Base-by-base conservation (phyloP, 1,140 invertebrate genomes). In the Riptortus pedestris region DNA sequence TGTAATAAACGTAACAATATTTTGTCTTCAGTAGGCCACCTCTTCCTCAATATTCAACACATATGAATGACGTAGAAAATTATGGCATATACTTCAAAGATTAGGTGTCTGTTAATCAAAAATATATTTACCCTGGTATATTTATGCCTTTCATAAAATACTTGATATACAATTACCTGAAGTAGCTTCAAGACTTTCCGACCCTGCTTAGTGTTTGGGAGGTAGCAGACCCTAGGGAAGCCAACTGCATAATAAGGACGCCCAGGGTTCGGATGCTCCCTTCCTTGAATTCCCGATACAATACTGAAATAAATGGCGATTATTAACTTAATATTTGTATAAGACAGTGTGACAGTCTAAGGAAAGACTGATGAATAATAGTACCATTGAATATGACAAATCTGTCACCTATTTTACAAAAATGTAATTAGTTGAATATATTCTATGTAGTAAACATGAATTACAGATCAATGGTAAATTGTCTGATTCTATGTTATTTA, bases 241-340 rank as follows among this genome's bases (percentile, higher is more conserved):
- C 89, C 88, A 26, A 90, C 86, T 0, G 89, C 88, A 71, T 89
- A 89, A 72, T 88, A 93, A 24, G 87, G 85, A 64, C 84, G 79
- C 24, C 90, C 90, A 1, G 89, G 89, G 76, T 83, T 82, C 28
- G 88, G 89, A 78, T 91, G 88, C 70, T 87, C 83, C 18, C 81
- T 75, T 14, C 84, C 84, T 75, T 94, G 91, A 69, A 88, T 82
- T 1, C 91, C 91, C 51, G 87, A 86, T 61, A 83, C 83, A 75
- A 93, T 91, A 70, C 88, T 90, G 70, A 78, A 74, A 70, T 67
- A 28, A 66, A 66, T 68, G 62, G 67, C 62, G 27, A 11, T 38
- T 16, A 38, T 14, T 51, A 7, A 38, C 5, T 38, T 38, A 38
- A 38, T 7, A 38, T 14, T 7, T 38, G 31, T 14, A 38, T 38